Conservation (phyloP, 2,113 vertebrate genomes). For the Oreotragus oreotragus region DNA sequence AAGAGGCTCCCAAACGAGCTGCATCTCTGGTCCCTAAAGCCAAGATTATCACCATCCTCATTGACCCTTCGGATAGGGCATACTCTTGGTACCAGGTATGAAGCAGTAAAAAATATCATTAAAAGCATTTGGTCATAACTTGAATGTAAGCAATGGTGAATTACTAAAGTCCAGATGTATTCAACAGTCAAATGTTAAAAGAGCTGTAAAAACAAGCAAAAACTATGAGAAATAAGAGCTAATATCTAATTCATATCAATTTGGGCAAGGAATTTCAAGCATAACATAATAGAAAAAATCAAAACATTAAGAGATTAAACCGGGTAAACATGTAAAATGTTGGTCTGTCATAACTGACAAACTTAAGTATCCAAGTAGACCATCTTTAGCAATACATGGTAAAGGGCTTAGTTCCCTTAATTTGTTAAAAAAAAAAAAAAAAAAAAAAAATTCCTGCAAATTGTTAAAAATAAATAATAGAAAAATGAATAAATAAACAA, state of each 20-base stretch:
- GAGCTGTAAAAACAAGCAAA: not conserved
- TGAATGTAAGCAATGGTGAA: not conserved
- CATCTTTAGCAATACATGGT: not conserved
- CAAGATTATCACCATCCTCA: slow-evolving; percentile 97
- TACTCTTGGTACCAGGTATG: slow-evolving; percentile 99
- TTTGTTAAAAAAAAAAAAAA: not conserved
- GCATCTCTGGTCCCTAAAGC: slow-evolving; percentile 94
- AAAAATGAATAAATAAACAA: not conserved
- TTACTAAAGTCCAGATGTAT: not conserved
- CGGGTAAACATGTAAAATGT: not conserved
- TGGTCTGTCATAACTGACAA: not conserved
- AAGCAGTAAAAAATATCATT: not conserved
- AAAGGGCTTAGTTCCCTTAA: not conserved
- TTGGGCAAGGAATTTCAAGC: not conserved
- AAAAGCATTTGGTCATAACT: not conserved
- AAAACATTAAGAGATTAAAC: not conserved
- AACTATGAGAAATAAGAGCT: not conserved
- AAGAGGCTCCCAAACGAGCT: slow-evolving; percentile 91
- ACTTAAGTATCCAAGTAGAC: not conserved
- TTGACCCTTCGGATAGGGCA: slow-evolving; percentile 95
- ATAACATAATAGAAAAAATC: not conserved
- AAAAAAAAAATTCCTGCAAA: not conserved
- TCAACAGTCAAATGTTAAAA: not conserved
- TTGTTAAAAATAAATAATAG: not conserved
- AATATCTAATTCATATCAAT: not conserved